phyloP scores from a whole-genome alignment of 1,140 invertebrate species.

The Bombus picipes region DNA sequence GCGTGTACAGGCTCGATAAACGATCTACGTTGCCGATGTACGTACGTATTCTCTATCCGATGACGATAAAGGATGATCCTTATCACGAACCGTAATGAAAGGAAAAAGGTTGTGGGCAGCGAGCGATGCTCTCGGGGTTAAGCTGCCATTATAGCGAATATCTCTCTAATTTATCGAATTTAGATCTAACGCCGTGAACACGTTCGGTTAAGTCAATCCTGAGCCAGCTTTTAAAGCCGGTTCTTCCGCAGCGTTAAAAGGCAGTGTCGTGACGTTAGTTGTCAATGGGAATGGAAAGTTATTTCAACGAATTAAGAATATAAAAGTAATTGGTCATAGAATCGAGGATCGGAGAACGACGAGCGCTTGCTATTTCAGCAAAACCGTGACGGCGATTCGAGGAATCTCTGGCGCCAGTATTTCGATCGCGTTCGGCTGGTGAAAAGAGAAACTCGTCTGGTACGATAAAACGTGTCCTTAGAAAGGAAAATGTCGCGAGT shows the following conservation, averaged over 20 bases:
- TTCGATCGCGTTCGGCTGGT: conserved; percentile 16
- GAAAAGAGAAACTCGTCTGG: conserved; percentile 40
- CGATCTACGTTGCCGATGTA: conserved; percentile 4
- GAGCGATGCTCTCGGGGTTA: not conserved
- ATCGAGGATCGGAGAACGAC: too few species aligned
- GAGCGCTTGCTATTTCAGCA: too few species aligned
- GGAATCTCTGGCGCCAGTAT: not conserved
- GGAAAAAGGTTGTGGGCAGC: conserved; percentile 1
- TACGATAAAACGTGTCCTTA: conserved; percentile 48
- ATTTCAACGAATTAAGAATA: not conserved
- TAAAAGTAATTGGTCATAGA: too few species aligned
- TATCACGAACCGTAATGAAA: conserved; percentile 54
- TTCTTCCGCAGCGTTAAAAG: not conserved
- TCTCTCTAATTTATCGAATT: conserved; percentile 41
- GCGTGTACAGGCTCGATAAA: not conserved
- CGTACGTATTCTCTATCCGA: not conserved
- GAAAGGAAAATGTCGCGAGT: conserved; percentile 38
- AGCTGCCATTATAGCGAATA: not conserved
- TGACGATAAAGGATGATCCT: conserved; percentile 52
- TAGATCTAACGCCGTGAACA: not conserved
- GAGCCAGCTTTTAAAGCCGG: not conserved
- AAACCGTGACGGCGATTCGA: not conserved
- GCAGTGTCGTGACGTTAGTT: not conserved
- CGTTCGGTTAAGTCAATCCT: not conserved
- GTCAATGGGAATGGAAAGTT: not conserved